phyloP scores from a whole-genome alignment of 1,140 invertebrate species.

The Pemphigus obesinymphae region DNA sequence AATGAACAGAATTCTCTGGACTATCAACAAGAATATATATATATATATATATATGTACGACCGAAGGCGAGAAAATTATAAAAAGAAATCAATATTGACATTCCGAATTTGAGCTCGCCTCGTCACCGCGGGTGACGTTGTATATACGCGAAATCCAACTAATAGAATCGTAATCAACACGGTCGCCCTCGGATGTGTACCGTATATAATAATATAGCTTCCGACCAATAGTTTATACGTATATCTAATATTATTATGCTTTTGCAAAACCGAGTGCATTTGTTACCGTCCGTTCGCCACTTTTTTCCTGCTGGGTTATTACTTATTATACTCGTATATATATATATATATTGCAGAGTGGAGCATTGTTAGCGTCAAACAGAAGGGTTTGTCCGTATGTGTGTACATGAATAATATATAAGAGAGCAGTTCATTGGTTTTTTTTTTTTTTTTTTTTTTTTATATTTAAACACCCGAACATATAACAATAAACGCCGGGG shows the following conservation, averaged over 20 bases:
- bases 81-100: not conserved
- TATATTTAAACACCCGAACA: constrained; percentile 31
- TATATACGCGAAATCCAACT: not conserved
- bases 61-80: no score
- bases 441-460: not conserved
- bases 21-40: no score
- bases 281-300: not conserved
- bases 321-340: no score
- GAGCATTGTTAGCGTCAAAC: constrained; percentile 9
- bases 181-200: not conserved
- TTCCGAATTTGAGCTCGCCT: not conserved
- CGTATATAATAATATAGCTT: no score
- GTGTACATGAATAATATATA: not conserved
- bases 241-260: not conserved
- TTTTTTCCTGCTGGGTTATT: not conserved
- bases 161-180: constrained; percentile 37
- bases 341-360: no score
- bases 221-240: not conserved
- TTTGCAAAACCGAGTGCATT: not conserved
- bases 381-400: constrained; percentile 3
- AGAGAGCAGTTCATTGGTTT: not conserved
- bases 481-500: constrained; percentile 19
- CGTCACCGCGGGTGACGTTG: not conserved
- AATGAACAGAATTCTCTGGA: no score
- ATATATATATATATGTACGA: no score